These are phyloP conservation scores for Corticium candelabrum DNA, from an alignment of 37 sponge, comb jelly and placozoan species.

Conservation along the genomic window DNA sequence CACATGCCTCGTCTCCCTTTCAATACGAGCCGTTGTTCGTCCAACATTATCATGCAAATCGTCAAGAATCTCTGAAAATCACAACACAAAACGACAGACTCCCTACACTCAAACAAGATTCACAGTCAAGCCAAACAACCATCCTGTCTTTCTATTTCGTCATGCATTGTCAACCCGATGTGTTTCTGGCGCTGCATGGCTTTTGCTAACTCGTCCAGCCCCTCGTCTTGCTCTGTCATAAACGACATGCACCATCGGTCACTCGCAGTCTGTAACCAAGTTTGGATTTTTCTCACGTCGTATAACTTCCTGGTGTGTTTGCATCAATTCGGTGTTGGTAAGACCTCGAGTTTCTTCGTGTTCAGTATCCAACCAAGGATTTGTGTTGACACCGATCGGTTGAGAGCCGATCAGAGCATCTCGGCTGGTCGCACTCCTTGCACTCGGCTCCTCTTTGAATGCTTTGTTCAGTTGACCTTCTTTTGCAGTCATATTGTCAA, in stretches of 20 bases:
- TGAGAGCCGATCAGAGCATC: not conserved
- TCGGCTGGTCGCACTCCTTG: not conserved
- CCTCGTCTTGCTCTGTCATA: not conserved
- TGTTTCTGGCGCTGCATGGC: not conserved
- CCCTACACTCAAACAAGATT: too few relatives aligned
- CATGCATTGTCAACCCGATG: not conserved
- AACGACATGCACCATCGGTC: not conserved
- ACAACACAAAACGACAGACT: not conserved
- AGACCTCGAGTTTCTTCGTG: not conserved
- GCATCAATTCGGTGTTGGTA: not conserved
- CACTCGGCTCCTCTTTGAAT: not conserved
- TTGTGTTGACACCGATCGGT: not conserved
- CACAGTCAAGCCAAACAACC: too few relatives aligned
- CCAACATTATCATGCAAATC: not conserved
- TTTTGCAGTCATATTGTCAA: not conserved
- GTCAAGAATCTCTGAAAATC: not conserved
- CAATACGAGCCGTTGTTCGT: not conserved
- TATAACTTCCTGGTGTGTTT: not conserved
- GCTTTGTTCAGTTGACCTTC: not conserved
- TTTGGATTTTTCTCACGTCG: not conserved
- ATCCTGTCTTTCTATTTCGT: not conserved
- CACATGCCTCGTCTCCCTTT: conserved; percentile 1
- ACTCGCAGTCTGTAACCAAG: not conserved
- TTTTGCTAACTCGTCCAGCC: not conserved
- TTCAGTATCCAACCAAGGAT: not conserved